Evolutionary conservation across 2,888 invertebrate genomes (phyloP), one percentile per base, ranked within the genome.

Genomic region (Hofmannophila pseudospretella): DNA sequence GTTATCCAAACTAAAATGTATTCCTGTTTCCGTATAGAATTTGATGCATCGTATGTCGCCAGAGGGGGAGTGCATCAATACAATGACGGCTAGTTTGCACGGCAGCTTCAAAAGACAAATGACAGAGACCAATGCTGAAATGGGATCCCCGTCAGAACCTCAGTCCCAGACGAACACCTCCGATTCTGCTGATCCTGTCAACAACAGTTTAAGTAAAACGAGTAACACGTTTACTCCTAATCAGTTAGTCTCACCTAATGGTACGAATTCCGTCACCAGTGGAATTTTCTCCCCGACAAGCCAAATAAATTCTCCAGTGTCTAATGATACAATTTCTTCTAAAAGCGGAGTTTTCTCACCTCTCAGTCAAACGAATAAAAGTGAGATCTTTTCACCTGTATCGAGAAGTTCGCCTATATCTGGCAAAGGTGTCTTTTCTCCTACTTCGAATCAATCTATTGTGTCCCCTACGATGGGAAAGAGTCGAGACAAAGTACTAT

Each of bases 11-110:
- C 59, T 49, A 51, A 62, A 58, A 51, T 45, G 58, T 62, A 52
- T 77, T 80, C 67, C 71, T 82, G 66, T 82, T 79, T 70, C 76
- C 64, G 56, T 85, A 63, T 90, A 90, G 85, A 92, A 90, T 47
- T 89, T 91, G 66, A 88, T 90, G 62, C 92, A 92, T 65, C 89
- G 92, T 57, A 86, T 92, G 74, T 92, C 92, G 41, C 92, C 92
- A 32, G 92, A 92, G 62, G 92, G 92, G 46, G 89, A 90, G 64
- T 89, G 89, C 69, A 77, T 85, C 57, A 88, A 79, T 68, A 87
- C 89, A 48, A 91, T 91, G 54, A 85, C 91, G 44, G 90, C 91
- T 51, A 92, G 74, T 62, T 79, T 92, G 54, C 91, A 92, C 70
- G 90, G 91, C 52, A 91, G 90, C 72, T 89, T 89, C 67, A 89